Evolutionary conservation across 2,797 vertebrate species (phyloP).

Genomic region (Sebastes itinus): DNA sequence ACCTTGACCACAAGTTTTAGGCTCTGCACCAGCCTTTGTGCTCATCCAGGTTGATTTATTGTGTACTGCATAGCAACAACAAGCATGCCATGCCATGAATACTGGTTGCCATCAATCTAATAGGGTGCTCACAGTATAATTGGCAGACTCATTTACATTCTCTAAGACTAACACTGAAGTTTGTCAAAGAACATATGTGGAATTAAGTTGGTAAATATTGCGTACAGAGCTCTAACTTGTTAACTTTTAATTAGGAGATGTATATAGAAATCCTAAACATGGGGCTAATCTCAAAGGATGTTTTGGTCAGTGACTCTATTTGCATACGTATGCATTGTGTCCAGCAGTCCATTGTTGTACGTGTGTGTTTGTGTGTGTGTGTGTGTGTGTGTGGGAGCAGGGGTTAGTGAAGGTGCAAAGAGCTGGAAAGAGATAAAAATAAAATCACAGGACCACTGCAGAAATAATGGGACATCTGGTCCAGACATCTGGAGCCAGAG

Average conservation of each 20-base stretch:
- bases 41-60: conserved; percentile 5
- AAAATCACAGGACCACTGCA: conserved; percentile 74
- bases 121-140: conserved; percentile 10
- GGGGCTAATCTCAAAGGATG: conserved; percentile 39
- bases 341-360: not conserved
- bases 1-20: not conserved
- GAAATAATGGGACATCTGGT: conserved; percentile 86
- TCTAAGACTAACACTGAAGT: conserved; percentile 5
- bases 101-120: conserved; percentile 12
- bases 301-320: conserved; percentile 21
- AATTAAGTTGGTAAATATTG: conserved; percentile 23
- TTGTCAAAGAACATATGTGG: conserved; percentile 19
- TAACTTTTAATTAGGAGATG: conserved; percentile 55
- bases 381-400: not conserved
- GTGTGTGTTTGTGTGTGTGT: not conserved
- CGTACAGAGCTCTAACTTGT: conserved; percentile 31
- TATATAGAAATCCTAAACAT: conserved; percentile 38
- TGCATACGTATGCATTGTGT: conserved; percentile 16
- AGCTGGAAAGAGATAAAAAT: conserved; percentile 73
- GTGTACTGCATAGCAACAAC: conserved; percentile 23
- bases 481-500: conserved; percentile 83
- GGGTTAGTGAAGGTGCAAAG: conserved; percentile 64
- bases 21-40: not conserved
- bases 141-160: conserved; percentile 22
- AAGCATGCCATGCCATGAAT: not conserved